Evolutionary conservation across 1,140 invertebrate genomes (phyloP).

Genomic region (honey bee (Apis mellifera)): DNA sequence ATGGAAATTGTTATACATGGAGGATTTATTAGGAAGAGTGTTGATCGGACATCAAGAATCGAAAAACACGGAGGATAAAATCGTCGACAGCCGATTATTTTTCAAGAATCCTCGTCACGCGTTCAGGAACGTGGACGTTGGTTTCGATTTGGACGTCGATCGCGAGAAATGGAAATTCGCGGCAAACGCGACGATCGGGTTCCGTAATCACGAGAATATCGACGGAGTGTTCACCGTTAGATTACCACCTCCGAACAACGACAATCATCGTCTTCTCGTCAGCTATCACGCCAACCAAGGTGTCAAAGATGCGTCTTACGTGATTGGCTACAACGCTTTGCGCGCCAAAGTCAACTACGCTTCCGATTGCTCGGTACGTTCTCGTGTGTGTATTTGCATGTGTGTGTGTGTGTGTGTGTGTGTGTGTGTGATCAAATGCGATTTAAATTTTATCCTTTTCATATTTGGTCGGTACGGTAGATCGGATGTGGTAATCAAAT

Average conservation of each 20-base stretch:
- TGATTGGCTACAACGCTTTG: slow-evolving; percentile 81
- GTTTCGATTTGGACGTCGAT: slow-evolving; percentile 82
- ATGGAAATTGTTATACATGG: slow-evolving; percentile 70
- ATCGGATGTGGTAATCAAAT: too few species aligned
- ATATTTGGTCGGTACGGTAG: too few species aligned
- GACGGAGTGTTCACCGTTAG: slow-evolving; percentile 82
- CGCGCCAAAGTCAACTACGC: slow-evolving; percentile 78
- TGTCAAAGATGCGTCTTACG: slow-evolving; percentile 74
- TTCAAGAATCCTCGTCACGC: slow-evolving; percentile 81
- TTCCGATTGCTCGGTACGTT: slow-evolving; percentile 75
- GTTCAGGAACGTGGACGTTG: slow-evolving; percentile 79
- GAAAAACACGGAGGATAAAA: slow-evolving; percentile 74
- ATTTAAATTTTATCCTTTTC: background rate
- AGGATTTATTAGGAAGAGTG: slow-evolving; percentile 71
- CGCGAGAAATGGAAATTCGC: slow-evolving; percentile 82
- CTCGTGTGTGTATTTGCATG: slow-evolving; percentile 5
- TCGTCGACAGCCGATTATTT: slow-evolving; percentile 79
- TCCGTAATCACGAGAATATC: slow-evolving; percentile 79
- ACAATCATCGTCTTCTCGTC: slow-evolving; percentile 83
- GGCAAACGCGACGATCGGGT: slow-evolving; percentile 82
- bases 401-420: too few species aligned
- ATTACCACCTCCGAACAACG: slow-evolving; percentile 84
- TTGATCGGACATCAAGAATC: slow-evolving; percentile 52
- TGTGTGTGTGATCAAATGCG: background rate
- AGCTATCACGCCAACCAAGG: slow-evolving; percentile 76